These are phyloP conservation scores for Drosophila maculinotata DNA, from an alignment of 2,888 invertebrate genomes.

Conservation along the genomic window DNA sequence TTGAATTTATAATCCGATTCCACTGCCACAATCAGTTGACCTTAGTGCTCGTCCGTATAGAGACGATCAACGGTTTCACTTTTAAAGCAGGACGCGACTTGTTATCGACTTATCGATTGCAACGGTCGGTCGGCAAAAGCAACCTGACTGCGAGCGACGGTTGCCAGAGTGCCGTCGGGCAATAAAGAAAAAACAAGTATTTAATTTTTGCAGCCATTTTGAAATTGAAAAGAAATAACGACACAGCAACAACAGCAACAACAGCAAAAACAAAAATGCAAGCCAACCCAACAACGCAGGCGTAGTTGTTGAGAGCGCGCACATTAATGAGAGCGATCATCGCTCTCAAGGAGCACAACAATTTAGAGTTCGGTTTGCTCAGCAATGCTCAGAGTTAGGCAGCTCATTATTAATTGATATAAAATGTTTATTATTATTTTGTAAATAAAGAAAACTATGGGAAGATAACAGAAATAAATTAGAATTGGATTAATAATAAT, in stretches of 20 bases:
- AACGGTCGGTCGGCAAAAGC: constrained; percentile 15
- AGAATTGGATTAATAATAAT: constrained; percentile 8
- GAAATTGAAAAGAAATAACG: constrained; percentile 64
- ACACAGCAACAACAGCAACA: constrained; percentile 34
- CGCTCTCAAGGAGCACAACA: constrained; percentile 42
- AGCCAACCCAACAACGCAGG: constrained; percentile 47
- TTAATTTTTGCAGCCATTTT: constrained; percentile 64
- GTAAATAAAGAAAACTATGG: neutral
- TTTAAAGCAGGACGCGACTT: constrained; percentile 30
- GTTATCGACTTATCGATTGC: constrained; percentile 49
- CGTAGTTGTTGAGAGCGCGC: constrained; percentile 43
- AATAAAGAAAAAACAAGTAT: constrained; percentile 58
- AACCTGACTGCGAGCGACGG: constrained; percentile 38
- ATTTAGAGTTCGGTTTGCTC: constrained; percentile 6
- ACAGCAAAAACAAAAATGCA: constrained; percentile 43
- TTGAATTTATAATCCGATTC: constrained; percentile 2
- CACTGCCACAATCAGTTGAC: constrained; percentile 6
- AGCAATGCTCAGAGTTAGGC: constrained; percentile 1
- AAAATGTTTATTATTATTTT: neutral
- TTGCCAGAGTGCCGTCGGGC: constrained; percentile 26
- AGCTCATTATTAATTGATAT: neutral
- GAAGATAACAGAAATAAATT: no score
- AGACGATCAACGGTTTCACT: constrained; percentile 32
- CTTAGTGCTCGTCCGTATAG: neutral
- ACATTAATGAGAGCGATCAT: constrained; percentile 32